Conservation (phyloP, 2,797 vertebrate species). For the Morus bassanus region DNA sequence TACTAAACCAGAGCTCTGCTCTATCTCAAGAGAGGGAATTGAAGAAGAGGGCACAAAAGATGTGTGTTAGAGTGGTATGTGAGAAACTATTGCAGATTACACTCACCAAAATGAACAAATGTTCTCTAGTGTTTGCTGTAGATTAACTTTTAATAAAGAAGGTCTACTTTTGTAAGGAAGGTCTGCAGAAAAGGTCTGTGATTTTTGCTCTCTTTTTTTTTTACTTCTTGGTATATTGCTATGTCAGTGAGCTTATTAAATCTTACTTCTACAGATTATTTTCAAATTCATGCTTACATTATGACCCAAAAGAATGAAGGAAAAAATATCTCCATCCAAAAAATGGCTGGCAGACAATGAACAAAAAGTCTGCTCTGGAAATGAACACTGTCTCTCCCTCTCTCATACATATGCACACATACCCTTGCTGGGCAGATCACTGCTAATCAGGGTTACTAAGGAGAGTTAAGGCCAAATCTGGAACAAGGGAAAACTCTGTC, state of each 20-base stretch:
- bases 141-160: neutral
- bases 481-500: conserved; percentile 47
- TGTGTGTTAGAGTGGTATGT: neutral
- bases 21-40: neutral
- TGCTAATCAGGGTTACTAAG: conserved; percentile 27
- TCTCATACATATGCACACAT: neutral
- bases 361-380: conserved; percentile 60
- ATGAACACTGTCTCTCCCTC: conserved; percentile 25
- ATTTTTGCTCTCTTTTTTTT: conserved; percentile 35
- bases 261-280: conserved; percentile 64
- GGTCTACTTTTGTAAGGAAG: conserved; percentile 22
- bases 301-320: conserved; percentile 29
- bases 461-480: conserved; percentile 43
- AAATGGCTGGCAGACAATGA: conserved; percentile 49
- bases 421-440: neutral
- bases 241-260: conserved; percentile 57
- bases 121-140: neutral
- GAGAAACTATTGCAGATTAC: neutral
- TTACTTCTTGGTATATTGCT: neutral
- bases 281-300: conserved; percentile 66
- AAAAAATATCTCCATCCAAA: conserved; percentile 1
- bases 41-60: neutral
- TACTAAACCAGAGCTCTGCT: conserved; percentile 24
- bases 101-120: conserved; percentile 31
- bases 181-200: neutral